These are phyloP conservation scores for Onychostruthus taczanowskii DNA, from an alignment of 2,113 vertebrate genomes.

Conservation along the genomic window DNA sequence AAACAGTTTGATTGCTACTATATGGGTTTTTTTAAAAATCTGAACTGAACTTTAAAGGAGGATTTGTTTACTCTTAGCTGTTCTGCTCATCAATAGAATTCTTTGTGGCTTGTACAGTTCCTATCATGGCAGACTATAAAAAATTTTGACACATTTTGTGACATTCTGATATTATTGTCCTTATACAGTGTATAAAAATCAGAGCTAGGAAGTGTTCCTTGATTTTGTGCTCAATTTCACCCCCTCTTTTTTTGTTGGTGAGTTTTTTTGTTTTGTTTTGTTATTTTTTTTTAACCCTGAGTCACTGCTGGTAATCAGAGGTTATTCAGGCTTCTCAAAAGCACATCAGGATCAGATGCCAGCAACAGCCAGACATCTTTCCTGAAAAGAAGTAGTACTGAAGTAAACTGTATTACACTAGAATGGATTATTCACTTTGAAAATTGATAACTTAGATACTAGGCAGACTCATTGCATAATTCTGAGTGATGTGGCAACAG, in stretches of 20 bases:
- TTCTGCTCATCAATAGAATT: slow-evolving; percentile 3
- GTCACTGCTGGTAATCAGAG: slow-evolving; percentile 43
- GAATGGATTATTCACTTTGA: slow-evolving; percentile 22
- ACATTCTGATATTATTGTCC: slow-evolving; percentile 1
- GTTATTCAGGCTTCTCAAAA: slow-evolving; percentile 61
- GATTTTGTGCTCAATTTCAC: not conserved
- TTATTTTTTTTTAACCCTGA: not conserved
- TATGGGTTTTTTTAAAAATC: not conserved
- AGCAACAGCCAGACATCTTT: slow-evolving; percentile 7
- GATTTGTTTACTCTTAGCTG: slow-evolving; percentile 3
- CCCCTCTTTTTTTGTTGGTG: not conserved
- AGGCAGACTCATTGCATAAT: not conserved
- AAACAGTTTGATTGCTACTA: not conserved
- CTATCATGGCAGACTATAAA: not conserved
- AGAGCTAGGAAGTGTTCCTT: slow-evolving; percentile 7
- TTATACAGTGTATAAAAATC: not conserved
- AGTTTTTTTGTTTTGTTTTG: not conserved
- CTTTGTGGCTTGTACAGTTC: not conserved
- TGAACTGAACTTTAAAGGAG: slow-evolving; percentile 3
- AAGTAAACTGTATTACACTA: slow-evolving; percentile 14
- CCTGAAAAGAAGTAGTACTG: not conserved
- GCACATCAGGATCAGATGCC: slow-evolving; percentile 35
- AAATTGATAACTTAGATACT: slow-evolving; percentile 1
- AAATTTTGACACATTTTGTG: not conserved
- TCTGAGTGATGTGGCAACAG: not conserved